Percentiles rank a stretch among this genome's conserved stretches.
These are phyloP conservation scores for Tetraodon nigroviridis DNA, from an alignment of 2,113 vertebrate species.

Conservation along the genomic window DNA sequence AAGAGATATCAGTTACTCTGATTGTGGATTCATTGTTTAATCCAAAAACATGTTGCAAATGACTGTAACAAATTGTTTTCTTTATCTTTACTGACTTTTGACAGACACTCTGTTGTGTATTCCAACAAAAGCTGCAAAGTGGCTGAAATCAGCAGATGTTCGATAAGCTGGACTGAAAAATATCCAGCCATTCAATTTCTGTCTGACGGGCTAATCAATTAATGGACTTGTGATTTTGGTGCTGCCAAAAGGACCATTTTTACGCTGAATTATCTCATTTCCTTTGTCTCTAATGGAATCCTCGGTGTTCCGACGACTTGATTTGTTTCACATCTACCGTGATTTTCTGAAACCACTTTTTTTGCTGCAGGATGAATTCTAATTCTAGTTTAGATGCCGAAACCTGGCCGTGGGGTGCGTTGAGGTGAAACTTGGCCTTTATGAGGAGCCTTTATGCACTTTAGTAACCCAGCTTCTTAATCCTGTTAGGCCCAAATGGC, in stretches of 20 bases:
- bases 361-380: constrained; percentile 17
- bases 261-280: too few relatives aligned
- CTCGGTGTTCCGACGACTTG: neutral
- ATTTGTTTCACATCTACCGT: constrained; percentile 8
- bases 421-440: constrained; percentile 21
- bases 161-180: neutral
- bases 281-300: neutral
- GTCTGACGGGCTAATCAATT: neutral
- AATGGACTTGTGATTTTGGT: neutral
- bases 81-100: too few relatives aligned
- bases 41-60: neutral
- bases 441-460: constrained; percentile 34
- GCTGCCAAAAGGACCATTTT: too few relatives aligned
- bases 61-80: too few relatives aligned
- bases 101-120: neutral
- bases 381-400: constrained; percentile 7
- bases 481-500: constrained; percentile 67
- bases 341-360: constrained; percentile 3
- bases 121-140: neutral
- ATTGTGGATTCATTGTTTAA: neutral
- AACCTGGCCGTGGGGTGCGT: constrained; percentile 9
- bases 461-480: constrained; percentile 63
- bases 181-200: neutral
- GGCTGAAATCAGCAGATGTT: neutral
- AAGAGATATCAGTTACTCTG: neutral